Conservation (phyloP, 2,888 invertebrate species). For the Pomacea canaliculata region DNA sequence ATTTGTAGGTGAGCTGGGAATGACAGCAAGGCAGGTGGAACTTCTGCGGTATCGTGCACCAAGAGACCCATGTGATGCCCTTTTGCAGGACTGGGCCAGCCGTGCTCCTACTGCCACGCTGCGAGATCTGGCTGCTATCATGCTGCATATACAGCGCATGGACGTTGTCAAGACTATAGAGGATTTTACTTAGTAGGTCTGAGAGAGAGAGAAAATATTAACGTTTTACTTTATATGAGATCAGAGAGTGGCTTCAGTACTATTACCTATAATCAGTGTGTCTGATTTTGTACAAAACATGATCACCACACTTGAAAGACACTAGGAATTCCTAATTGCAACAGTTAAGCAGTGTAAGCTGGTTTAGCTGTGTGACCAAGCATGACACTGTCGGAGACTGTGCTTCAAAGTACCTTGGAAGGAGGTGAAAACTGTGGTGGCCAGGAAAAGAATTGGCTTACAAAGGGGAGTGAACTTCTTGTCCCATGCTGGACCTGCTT, state of each 20-base stretch:
- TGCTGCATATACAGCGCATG: constrained; percentile 35
- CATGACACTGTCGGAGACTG: too few species aligned
- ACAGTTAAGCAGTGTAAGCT: too few species aligned
- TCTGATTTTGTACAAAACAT: constrained; percentile 2
- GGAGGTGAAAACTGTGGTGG: too few species aligned
- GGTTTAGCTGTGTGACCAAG: too few species aligned
- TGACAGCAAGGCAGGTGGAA: constrained; percentile 31
- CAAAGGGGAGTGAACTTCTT: too few species aligned
- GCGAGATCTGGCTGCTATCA: constrained; percentile 23
- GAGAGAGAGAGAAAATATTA: not conserved
- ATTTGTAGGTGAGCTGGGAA: constrained; percentile 35
- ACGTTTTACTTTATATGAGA: too few species aligned
- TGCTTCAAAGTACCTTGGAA: too few species aligned
- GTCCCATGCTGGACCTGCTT: too few species aligned
- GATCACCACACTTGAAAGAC: constrained; percentile 1
- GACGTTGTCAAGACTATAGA: constrained; percentile 36
- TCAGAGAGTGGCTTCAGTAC: too few species aligned
- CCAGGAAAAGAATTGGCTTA: too few species aligned
- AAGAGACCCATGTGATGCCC: constrained; percentile 39
- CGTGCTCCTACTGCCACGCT: constrained; percentile 31
- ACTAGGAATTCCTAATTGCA: too few species aligned
- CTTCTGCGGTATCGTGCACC: constrained; percentile 34
- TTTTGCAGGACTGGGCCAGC: constrained; percentile 38
- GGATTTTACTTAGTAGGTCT: constrained; percentile 18
- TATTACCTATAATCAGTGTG: too few species aligned